phyloP scores from a whole-genome alignment of 2,888 invertebrate species.

The Conops quadrifasciatus region DNA sequence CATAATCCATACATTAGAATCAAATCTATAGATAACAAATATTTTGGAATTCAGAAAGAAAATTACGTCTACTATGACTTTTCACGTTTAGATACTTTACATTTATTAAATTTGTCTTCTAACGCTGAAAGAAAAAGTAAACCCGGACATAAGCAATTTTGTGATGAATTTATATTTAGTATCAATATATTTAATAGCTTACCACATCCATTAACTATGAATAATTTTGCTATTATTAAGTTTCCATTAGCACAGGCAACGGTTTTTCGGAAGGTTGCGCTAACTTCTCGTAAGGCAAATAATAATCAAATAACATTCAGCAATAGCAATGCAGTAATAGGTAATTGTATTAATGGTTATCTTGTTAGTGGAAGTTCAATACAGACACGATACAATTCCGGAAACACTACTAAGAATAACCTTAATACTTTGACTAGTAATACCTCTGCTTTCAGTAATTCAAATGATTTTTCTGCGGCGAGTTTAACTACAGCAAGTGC shows the following conservation, averaged over 20 bases:
- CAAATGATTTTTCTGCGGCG: conserved; percentile 47
- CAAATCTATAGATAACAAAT: neutral
- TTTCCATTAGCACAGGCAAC: conserved; percentile 54
- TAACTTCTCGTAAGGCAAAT: conserved; percentile 59
- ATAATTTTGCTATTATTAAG: conserved; percentile 57
- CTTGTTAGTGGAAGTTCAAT: neutral
- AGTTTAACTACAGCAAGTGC: conserved; percentile 47
- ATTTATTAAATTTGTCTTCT: conserved; percentile 36
- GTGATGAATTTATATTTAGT: conserved; percentile 4
- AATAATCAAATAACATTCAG: conserved; percentile 54
- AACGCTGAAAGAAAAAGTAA: neutral
- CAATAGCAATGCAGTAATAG: conserved; percentile 34
- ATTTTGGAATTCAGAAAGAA: neutral
- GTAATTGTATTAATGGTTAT: conserved; percentile 47
- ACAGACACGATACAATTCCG: neutral
- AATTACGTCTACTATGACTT: conserved; percentile 48
- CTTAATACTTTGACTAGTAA: neutral
- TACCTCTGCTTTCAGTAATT: conserved; percentile 22
- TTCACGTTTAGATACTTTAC: conserved; percentile 54
- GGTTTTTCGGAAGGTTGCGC: conserved; percentile 56
- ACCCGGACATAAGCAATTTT: conserved; percentile 1
- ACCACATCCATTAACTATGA: conserved; percentile 56
- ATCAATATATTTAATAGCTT: conserved; percentile 40
- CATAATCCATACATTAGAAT: neutral
- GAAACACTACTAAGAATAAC: conserved; percentile 5